phyloP scores from a whole-genome alignment of 2,113 vertebrate genomes.

The Vicugna pacos region DNA sequence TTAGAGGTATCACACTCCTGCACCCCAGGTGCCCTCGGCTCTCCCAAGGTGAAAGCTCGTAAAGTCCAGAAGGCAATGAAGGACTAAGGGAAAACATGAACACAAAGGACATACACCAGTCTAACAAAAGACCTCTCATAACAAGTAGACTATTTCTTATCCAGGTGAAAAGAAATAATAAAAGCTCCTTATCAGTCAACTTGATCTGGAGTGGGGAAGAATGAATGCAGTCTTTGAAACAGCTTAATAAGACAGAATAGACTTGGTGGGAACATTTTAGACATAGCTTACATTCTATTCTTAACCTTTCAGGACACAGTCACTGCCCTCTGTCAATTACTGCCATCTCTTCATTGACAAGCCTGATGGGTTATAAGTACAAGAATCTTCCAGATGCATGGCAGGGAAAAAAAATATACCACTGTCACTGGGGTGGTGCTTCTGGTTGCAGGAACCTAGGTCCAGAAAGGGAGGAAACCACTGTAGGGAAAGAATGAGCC shows the following conservation, averaged over 20 bases:
- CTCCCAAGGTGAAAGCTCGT: conserved; percentile 64
- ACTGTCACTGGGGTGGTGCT: neutral
- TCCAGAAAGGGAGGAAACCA: neutral
- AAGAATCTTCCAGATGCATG: conserved; percentile 75
- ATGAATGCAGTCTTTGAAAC: conserved; percentile 85
- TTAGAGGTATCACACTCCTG: neutral
- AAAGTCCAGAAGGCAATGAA: conserved; percentile 65
- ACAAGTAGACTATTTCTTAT: conserved; percentile 69
- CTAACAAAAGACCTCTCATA: conserved; percentile 82
- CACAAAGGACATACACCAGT: conserved; percentile 55
- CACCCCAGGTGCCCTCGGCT: conserved; percentile 30
- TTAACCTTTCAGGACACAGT: conserved; percentile 77
- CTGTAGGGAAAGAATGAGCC: neutral
- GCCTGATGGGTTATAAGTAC: conserved; percentile 71
- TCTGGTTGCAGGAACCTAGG: neutral
- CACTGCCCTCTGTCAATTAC: conserved; percentile 83
- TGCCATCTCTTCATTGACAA: conserved; percentile 80
- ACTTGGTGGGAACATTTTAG: conserved; percentile 82
- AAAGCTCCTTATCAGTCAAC: conserved; percentile 79
- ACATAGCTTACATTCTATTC: conserved; percentile 84
- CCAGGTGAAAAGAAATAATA: conserved; percentile 84
- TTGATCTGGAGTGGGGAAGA: conserved; percentile 78
- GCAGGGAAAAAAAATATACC: conserved; percentile 57
- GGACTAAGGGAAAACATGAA: conserved; percentile 55
- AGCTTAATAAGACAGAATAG: conserved; percentile 70